Evolutionary conservation across 2,797 vertebrate species (phyloP).

Genomic region (Microchirus variegatus): DNA sequence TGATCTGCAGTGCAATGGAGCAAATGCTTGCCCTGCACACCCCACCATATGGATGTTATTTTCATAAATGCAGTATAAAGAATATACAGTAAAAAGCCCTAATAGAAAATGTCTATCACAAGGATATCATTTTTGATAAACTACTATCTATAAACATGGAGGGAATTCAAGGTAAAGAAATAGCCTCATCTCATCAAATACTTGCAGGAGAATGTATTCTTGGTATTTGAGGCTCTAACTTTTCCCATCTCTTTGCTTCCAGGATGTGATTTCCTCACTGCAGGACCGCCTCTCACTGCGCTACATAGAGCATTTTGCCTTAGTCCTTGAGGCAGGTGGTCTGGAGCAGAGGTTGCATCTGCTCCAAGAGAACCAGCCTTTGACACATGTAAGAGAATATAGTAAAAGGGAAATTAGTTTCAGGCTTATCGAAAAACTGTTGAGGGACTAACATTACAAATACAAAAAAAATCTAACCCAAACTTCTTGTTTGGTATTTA

Average conservation of each 20-base stretch:
- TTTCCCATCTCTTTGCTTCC: slow-evolving; percentile 46
- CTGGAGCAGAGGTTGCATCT: slow-evolving; percentile 92
- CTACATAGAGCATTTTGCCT: slow-evolving; percentile 96
- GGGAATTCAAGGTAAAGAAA: slow-evolving; percentile 21
- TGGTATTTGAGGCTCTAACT: slow-evolving; percentile 24
- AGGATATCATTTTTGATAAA: slow-evolving; percentile 36
- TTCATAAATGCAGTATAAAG: slow-evolving; percentile 32
- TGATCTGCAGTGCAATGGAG: slow-evolving; percentile 33
- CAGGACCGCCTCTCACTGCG: slow-evolving; percentile 97
- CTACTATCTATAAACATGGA: slow-evolving; percentile 18
- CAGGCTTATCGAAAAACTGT: too few species aligned
- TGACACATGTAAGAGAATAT: slow-evolving; percentile 90
- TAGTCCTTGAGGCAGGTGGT: slow-evolving; percentile 94
- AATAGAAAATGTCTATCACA: slow-evolving; percentile 24
- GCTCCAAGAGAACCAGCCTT: slow-evolving; percentile 95
- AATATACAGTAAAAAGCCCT: slow-evolving; percentile 18
- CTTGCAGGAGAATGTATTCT: slow-evolving; percentile 13
- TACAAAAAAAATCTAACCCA: too few species aligned
- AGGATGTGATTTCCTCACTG: slow-evolving; percentile 97
- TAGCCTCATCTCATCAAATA: slow-evolving; percentile 24
- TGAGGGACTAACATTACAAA: background rate
- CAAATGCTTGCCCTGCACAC: slow-evolving; percentile 30
- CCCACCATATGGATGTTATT: slow-evolving; percentile 1
- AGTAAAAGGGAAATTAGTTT: slow-evolving; percentile 1
- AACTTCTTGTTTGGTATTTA: too few species aligned